A percentile compares a stretch with the other conserved stretches of the same genome.
phyloP scores from a whole-genome alignment of 1,140 invertebrate species.

The Araneus ventricosus region DNA sequence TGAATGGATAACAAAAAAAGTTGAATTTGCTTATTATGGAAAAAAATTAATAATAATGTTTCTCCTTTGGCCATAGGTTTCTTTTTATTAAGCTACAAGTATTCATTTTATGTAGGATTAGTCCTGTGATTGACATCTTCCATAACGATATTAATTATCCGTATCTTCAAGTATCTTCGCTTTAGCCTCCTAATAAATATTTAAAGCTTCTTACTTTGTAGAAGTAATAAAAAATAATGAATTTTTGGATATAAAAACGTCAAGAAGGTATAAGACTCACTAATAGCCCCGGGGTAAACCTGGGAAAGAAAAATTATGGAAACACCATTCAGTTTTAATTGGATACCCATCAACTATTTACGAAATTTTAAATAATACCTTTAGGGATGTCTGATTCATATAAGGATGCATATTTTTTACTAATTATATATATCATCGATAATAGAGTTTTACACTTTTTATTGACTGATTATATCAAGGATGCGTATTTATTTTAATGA shows the following conservation, averaged over 20 bases:
- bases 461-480: no score
- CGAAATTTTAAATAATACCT: not conserved
- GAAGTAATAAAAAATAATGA: not conserved
- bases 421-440: no score
- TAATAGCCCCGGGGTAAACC: not conserved
- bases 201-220: not conserved
- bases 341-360: not conserved
- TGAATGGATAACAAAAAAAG: not conserved
- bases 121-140: not conserved
- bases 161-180: not conserved
- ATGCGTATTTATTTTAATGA: no score
- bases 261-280: not conserved
- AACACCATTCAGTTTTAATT: constrained; percentile 7
- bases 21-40: not conserved
- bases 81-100: not conserved
- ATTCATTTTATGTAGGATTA: constrained; percentile 5
- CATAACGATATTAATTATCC: not conserved
- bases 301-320: not conserved
- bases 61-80: no score
- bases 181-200: not conserved
- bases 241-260: not conserved
- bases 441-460: no score
- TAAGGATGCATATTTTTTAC: not conserved
- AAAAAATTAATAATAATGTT: not conserved
- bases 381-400: not conserved